These are phyloP conservation scores for Paracanthobrama guichenoti DNA, from an alignment of 2,113 vertebrate genomes.

Conservation along the genomic window DNA sequence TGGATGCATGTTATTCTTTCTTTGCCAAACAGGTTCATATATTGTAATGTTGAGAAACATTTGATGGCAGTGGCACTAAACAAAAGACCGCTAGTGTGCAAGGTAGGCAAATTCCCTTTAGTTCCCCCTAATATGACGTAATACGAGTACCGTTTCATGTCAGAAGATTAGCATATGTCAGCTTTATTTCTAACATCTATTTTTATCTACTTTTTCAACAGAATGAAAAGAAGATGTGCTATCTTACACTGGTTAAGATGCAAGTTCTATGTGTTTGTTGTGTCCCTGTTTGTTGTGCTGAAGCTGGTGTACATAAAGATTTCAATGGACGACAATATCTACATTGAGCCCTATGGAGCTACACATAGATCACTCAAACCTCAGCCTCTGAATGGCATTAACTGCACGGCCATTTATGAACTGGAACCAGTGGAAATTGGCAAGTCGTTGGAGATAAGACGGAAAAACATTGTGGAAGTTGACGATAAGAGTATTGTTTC, in stretches of 20 bases:
- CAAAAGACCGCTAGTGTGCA: conserved; percentile 52
- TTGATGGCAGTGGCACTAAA: conserved; percentile 55
- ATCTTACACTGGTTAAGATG: conserved; percentile 66
- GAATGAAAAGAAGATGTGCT: conserved; percentile 79
- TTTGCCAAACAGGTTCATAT: not conserved
- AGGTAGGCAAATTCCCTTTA: conserved; percentile 51
- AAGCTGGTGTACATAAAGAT: conserved; percentile 65
- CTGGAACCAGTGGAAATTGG: conserved; percentile 88
- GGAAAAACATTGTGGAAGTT: conserved; percentile 75
- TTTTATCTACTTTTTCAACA: conserved; percentile 62
- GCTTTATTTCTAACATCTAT: not conserved
- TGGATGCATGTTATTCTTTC: not conserved
- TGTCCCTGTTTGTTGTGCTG: conserved; percentile 62
- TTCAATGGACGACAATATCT: conserved; percentile 55
- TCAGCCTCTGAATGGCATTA: conserved; percentile 73
- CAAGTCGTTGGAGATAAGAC: conserved; percentile 83
- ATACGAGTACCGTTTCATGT: not conserved
- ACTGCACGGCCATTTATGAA: conserved; percentile 84
- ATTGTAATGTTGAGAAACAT: conserved; percentile 38
- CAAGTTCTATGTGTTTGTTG: conserved; percentile 64
- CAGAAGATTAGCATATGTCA: not conserved
- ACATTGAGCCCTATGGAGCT: conserved; percentile 77
- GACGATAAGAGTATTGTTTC: conserved; percentile 77
- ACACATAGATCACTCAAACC: conserved; percentile 68
- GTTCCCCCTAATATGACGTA: not conserved